phyloP scores from a whole-genome alignment of 2,113 vertebrate genomes.

The Tragelaphus scriptus region DNA sequence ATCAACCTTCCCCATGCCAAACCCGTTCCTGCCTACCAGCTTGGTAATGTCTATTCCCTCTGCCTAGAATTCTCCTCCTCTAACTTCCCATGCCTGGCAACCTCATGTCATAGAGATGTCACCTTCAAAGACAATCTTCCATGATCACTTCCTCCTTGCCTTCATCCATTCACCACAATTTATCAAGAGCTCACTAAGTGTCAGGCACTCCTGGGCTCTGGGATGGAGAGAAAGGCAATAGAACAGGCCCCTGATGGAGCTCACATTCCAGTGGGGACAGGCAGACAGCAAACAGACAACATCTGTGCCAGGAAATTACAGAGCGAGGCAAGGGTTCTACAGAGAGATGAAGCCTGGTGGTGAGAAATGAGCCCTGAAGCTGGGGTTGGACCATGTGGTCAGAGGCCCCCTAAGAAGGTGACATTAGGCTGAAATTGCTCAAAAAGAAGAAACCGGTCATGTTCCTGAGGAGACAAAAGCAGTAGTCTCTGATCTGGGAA shows the following conservation, averaged over 20 bases:
- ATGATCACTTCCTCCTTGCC: background rate
- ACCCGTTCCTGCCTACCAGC: too few species aligned
- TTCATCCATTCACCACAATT: background rate
- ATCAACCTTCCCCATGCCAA: background rate
- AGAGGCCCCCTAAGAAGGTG: background rate
- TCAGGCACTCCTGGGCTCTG: background rate
- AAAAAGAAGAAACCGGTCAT: background rate
- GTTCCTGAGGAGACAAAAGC: too few species aligned
- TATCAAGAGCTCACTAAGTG: background rate
- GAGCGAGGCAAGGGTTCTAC: rapidly evolving
- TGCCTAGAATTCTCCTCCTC: background rate
- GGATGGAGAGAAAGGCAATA: background rate
- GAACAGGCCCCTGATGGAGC: background rate
- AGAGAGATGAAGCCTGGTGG: background rate
- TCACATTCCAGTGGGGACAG: background rate
- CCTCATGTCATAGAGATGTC: background rate
- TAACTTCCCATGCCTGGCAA: background rate
- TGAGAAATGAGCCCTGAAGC: rapidly evolving
- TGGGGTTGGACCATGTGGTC: background rate
- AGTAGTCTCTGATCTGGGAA: background rate
- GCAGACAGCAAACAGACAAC: background rate
- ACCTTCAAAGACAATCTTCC: background rate
- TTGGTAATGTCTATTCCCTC: background rate
- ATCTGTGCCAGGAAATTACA: rapidly evolving
- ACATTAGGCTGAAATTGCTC: background rate